Evolutionary conservation across 37 sponge, comb jelly and placozoan species (phyloP).

Genomic region (Beroe ovata): DNA sequence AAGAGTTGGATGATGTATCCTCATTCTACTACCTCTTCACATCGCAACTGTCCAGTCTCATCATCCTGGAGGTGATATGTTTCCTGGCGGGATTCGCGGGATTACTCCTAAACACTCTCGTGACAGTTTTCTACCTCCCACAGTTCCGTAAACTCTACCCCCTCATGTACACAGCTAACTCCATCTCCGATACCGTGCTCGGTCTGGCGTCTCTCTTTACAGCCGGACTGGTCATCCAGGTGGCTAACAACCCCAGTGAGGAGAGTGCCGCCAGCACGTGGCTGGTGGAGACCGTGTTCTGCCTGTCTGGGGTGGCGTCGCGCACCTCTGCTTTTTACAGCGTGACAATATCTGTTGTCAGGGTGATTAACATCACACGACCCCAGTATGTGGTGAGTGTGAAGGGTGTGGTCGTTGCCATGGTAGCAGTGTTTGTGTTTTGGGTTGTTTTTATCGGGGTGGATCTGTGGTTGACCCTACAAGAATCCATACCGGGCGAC

Average conservation of each 20-base stretch:
- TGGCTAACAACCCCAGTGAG: background rate
- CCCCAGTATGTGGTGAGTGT: background rate
- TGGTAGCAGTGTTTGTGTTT: background rate
- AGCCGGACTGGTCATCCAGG: background rate
- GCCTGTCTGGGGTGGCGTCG: background rate
- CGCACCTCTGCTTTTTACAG: background rate
- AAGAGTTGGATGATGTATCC: no score
- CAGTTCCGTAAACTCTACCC: constrained; percentile 1
- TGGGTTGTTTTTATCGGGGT: background rate
- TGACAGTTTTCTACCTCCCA: background rate
- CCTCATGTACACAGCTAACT: background rate
- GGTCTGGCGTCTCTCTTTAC: background rate
- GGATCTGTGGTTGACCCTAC: background rate
- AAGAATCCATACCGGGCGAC: background rate
- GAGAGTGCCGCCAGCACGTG: background rate
- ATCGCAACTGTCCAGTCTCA: background rate
- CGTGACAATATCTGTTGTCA: background rate
- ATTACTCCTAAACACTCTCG: background rate
- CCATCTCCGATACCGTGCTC: background rate
- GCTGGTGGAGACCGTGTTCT: background rate
- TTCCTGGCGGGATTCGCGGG: background rate
- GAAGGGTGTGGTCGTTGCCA: background rate
- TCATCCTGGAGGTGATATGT: background rate
- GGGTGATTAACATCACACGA: background rate
- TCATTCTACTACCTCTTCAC: background rate